A percentile compares a stretch with the other conserved stretches of the same genome.
These are phyloP conservation scores for Puntigrus tetrazona DNA, from an alignment of 2,113 vertebrate genomes.

Conservation along the genomic window DNA sequence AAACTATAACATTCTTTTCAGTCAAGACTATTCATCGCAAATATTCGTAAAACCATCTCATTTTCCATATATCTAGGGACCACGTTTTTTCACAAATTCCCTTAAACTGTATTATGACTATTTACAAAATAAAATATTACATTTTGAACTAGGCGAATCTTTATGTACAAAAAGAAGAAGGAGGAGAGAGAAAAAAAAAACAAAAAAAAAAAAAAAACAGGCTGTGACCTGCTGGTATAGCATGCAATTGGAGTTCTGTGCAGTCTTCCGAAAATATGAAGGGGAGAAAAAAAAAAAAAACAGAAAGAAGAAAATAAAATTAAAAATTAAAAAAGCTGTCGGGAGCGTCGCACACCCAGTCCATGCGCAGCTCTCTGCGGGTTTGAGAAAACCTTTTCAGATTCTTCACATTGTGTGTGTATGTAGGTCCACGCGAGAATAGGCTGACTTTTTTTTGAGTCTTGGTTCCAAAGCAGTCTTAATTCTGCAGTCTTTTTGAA, in stretches of 20 bases:
- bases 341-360: slow-evolving; percentile 78
- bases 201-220: slow-evolving; percentile 81
- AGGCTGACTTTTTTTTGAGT: slow-evolving; percentile 80
- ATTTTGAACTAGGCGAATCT: slow-evolving; percentile 90
- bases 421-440: slow-evolving; percentile 81
- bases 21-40: slow-evolving; percentile 95
- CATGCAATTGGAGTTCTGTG: slow-evolving; percentile 83
- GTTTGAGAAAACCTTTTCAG: slow-evolving; percentile 70
- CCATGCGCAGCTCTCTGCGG: slow-evolving; percentile 77
- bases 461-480: slow-evolving; percentile 81
- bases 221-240: slow-evolving; percentile 81
- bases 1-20: slow-evolving; percentile 99
- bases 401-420: slow-evolving; percentile 69
- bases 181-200: slow-evolving; percentile 77
- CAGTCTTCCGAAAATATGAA: slow-evolving; percentile 74
- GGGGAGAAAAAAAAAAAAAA: background rate
- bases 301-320: background rate
- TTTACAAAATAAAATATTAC: slow-evolving; percentile 99
- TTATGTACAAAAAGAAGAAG: slow-evolving; percentile 91
- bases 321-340: slow-evolving; percentile 62
- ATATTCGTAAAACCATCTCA: slow-evolving; percentile 83
- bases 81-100: slow-evolving; percentile 89
- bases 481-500: slow-evolving; percentile 83
- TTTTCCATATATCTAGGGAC: slow-evolving; percentile 92
- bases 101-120: slow-evolving; percentile 91